phyloP scores from a whole-genome alignment of 2,888 invertebrate species.

The Drosophila paracracens region DNA sequence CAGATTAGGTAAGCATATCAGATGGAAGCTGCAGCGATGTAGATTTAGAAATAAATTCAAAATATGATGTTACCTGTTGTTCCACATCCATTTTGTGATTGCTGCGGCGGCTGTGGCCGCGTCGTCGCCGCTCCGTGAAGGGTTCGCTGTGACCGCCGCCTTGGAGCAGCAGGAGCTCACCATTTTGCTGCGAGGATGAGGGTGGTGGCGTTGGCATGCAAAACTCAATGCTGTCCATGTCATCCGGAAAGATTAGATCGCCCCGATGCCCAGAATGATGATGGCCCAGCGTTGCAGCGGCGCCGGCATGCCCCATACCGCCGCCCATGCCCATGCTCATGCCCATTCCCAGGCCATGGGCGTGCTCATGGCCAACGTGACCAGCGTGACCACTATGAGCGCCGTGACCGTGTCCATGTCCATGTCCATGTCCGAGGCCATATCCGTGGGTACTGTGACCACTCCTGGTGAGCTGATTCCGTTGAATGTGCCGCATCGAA shows the following conservation, averaged over 20 bases:
- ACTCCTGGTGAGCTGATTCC: conserved; percentile 61
- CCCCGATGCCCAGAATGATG: conserved; percentile 68
- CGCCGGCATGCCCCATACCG: conserved; percentile 49
- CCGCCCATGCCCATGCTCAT: conserved; percentile 41
- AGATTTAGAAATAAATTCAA: not conserved
- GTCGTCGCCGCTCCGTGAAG: conserved; percentile 82
- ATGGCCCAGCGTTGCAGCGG: conserved; percentile 76
- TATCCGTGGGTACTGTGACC: conserved; percentile 3
- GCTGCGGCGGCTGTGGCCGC: conserved; percentile 83
- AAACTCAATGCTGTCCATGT: conserved; percentile 84
- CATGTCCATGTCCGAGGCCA: not conserved
- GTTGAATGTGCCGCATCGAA: conserved; percentile 54
- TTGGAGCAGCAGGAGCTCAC: conserved; percentile 74
- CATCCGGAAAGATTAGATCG: conserved; percentile 84
- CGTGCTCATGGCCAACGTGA: not conserved
- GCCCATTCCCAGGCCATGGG: conserved; percentile 20
- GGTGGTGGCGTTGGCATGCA: conserved; percentile 81
- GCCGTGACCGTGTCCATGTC: conserved; percentile 4
- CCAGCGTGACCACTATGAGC: not conserved
- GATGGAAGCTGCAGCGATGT: not conserved
- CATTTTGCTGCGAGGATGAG: conserved; percentile 74
- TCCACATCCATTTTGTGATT: conserved; percentile 84
- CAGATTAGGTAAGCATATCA: not conserved
- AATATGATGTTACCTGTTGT: conserved; percentile 77
- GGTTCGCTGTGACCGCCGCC: conserved; percentile 72